Evolutionary conservation across 2,113 vertebrate genomes (phyloP), one percentile per base, ranked within the genome.

Genomic region (Enhydra lutris): DNA sequence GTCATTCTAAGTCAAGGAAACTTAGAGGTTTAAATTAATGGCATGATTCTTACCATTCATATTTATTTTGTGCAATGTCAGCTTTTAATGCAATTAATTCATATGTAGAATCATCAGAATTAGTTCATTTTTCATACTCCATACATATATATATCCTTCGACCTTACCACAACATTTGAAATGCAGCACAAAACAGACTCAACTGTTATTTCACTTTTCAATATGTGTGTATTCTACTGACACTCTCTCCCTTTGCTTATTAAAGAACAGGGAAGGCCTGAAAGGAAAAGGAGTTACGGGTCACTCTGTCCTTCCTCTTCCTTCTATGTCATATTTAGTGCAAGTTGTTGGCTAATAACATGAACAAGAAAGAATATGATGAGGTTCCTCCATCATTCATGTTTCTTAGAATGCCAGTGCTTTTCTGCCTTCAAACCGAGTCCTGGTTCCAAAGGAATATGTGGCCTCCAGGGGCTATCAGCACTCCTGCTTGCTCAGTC

Each of bases 1-100:
- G 7, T 69, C 61, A 63, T 73, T 83, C n/a, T 71, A 50, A 89
- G 42, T 89, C 89, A 84, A 89, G 47, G 24, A 52, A 89, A 85
- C 71, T 52, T 39, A 79, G 79, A 84, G 57, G 36, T 34, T 83
- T 61, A 52, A 71, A 80, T 79, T 79, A 80, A 31, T 63, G 42
- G 23, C 17, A 45, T 63, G 29, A 90, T 55, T 80, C 55, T 94
- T 61, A 61, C 23, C n/a, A 69, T 50, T 93, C 39, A 69, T 52
- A 47, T 93, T 83, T 15, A 36, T 76, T 47, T 76, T n/a, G 55
- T 55, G 13, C 26, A 17, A 31, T 14, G 26, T 13, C 10, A 52
- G 76, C 7, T 74, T 80, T 79, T 50, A 42, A 20, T 36, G 34
- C 36, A 73, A 36, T 84, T 47, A 65, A 80, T 34, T 57, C 13